phyloP scores from a whole-genome alignment of 1,140 invertebrate species.

The Cyphomyrmex costatus region DNA sequence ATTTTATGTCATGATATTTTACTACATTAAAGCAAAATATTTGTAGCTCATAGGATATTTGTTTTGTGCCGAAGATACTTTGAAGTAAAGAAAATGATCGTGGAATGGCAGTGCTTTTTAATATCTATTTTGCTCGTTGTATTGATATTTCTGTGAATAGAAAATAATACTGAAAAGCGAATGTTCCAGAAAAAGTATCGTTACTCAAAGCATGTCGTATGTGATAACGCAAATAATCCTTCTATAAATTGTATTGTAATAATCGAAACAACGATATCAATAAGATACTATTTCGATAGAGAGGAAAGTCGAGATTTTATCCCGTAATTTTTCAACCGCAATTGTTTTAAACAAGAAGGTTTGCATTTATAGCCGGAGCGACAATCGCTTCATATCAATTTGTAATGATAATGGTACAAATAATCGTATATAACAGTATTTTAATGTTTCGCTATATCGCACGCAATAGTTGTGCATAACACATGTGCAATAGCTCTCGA shows the following conservation, averaged over 20 bases:
- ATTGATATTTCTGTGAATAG: neutral
- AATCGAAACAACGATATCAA: neutral
- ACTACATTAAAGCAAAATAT: conserved; percentile 18
- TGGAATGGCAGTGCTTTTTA: conserved; percentile 45
- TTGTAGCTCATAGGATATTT: conserved; percentile 10
- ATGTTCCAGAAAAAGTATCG: neutral
- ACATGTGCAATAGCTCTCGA: conserved; percentile 37
- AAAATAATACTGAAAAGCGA: conserved; percentile 10
- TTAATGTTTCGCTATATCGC: neutral
- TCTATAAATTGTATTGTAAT: neutral
- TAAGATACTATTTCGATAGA: neutral
- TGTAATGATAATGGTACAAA: conserved; percentile 37
- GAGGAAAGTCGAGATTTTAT: conserved; percentile 2
- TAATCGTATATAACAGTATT: conserved; percentile 41
- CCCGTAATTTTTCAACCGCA: neutral
- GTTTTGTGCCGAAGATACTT: conserved; percentile 18
- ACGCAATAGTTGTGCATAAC: conserved; percentile 7
- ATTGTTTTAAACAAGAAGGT: neutral
- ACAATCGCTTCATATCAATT: conserved; percentile 27
- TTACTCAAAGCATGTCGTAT: neutral
- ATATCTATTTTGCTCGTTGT: conserved; percentile 1
- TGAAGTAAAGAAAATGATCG: conserved; percentile 25
- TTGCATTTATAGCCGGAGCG: conserved; percentile 1
- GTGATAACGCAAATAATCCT: conserved; percentile 16
- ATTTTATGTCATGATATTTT: conserved; percentile 25